Conservation (phyloP, 2,888 invertebrate species). For the Drosophila emarginata region DNA sequence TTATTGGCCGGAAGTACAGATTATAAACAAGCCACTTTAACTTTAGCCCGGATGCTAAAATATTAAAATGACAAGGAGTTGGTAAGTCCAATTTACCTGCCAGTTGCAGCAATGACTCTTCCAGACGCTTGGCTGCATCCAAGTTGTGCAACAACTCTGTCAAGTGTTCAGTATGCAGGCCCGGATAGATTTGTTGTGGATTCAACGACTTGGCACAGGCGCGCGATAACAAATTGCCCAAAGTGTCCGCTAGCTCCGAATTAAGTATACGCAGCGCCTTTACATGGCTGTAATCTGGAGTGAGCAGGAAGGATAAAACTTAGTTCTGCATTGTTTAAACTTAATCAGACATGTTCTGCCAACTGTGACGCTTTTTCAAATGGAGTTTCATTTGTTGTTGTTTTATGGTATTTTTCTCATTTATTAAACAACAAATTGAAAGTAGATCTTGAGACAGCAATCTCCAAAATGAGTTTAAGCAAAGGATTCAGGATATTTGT, state of each 20-base stretch:
- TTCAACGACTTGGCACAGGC: conserved; percentile 91
- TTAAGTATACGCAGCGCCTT: conserved; percentile 91
- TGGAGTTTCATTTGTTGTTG: background rate
- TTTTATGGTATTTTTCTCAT: background rate
- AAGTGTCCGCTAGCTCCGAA: conserved; percentile 94
- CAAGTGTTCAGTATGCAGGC: conserved; percentile 83
- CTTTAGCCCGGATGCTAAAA: conserved; percentile 53
- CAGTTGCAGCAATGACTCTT: conserved; percentile 84
- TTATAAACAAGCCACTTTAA: conserved; percentile 47
- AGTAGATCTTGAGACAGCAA: no score
- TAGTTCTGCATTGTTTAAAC: conserved; percentile 16
- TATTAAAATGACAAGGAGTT: conserved; percentile 57
- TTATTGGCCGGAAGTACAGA: conserved; percentile 63
- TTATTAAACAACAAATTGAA: no score
- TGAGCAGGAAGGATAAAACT: conserved; percentile 3
- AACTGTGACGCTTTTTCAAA: background rate
- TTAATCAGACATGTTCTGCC: background rate
- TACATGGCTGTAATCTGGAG: conserved; percentile 91
- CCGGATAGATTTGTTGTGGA: conserved; percentile 89
- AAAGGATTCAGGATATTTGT: no score
- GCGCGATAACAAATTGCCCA: conserved; percentile 94
- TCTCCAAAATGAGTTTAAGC: no score
- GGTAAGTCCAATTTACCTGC: conserved; percentile 83
- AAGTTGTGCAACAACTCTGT: conserved; percentile 80
- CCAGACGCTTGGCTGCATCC: conserved; percentile 84